Evolutionary conservation across 2,888 invertebrate species (phyloP), one percentile per base, ranked within the genome.

Genomic region (Chloroclysta siterata): DNA sequence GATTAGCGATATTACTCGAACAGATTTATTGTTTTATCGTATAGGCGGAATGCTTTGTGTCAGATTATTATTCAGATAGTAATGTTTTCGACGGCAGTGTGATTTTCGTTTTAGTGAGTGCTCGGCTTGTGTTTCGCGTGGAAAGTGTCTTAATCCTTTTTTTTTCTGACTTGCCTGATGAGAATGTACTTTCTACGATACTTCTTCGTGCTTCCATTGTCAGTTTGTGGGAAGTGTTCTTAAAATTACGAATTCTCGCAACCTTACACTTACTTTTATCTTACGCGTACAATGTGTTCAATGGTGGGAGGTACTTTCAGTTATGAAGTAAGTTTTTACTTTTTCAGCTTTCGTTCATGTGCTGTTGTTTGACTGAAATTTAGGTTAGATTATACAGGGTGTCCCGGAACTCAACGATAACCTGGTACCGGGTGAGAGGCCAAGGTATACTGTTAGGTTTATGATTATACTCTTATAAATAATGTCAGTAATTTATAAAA

Each of bases 21-120:
- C 83, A 88, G 90, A 90, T 91, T 91, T 88, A 82, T 83, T 81
- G 72, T 82, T 81, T 77, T 85, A 88, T 87, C 88, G 79, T 72
- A 59, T 63, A 72, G 85, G 79, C 88, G 87, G 87, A 80, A 80
- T 78, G 73, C 79, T 81, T 83, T 80, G 80, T 79, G 52, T 11
- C 28, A 53, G 64, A 64, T 62, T 62, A 62, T 33, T 17, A 29
- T 17, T 42, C 22, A 14, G 58, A 59, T 59, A 36, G 60, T 53
- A 47, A 48, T 51, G 41, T 60, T 63, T 65, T 50, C 60, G 63
- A 66, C 59, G 22, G 70, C 55, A 15, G 29, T 55, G 46, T 55
- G 33, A 22, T 56, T 52, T 39, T 14, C 13, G 55, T 47, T 54
- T 33, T 33, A 44, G 60, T 54, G 54, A 61, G 55, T 61, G 61